Conservation (phyloP, 2,113 vertebrate species). For the Salvelinus sp. region DNA sequence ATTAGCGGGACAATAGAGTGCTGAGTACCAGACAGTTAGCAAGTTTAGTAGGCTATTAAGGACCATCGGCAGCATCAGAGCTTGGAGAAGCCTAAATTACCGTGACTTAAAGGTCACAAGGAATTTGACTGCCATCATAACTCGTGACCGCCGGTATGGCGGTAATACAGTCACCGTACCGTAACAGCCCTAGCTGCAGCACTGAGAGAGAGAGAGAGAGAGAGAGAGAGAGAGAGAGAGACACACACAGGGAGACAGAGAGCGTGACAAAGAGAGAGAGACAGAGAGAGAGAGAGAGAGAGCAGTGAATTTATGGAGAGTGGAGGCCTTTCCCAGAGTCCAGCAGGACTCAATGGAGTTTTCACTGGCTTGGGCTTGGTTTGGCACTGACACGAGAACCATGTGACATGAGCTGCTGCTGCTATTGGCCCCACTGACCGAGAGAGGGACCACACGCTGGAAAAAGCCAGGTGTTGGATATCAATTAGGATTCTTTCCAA, state of each 20-base stretch:
- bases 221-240: neutral
- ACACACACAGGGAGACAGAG: conserved; percentile 5
- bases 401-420: conserved; percentile 13
- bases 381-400: conserved; percentile 15
- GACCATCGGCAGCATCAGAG: too few relatives aligned
- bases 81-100: too few relatives aligned
- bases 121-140: too few relatives aligned
- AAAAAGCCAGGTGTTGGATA: conserved; percentile 64
- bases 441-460: conserved; percentile 4
- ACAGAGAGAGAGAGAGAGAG: conserved; percentile 2
- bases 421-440: neutral
- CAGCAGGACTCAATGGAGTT: conserved; percentile 44
- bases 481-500: conserved; percentile 49
- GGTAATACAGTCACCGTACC: too few relatives aligned
- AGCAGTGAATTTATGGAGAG: conserved; percentile 65
- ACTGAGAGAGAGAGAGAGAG: conserved; percentile 48
- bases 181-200: conserved; percentile 81
- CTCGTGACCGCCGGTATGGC: too few relatives aligned
- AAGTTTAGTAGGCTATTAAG: too few relatives aligned
- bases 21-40: too few relatives aligned
- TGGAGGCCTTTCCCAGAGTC: conserved; percentile 33
- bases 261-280: neutral
- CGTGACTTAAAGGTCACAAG: too few relatives aligned
- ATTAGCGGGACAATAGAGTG: too few relatives aligned
- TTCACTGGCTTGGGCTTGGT: conserved; percentile 46